Evolutionary conservation across 1,140 invertebrate genomes (phyloP).

Genomic region (Platyura marginata): DNA sequence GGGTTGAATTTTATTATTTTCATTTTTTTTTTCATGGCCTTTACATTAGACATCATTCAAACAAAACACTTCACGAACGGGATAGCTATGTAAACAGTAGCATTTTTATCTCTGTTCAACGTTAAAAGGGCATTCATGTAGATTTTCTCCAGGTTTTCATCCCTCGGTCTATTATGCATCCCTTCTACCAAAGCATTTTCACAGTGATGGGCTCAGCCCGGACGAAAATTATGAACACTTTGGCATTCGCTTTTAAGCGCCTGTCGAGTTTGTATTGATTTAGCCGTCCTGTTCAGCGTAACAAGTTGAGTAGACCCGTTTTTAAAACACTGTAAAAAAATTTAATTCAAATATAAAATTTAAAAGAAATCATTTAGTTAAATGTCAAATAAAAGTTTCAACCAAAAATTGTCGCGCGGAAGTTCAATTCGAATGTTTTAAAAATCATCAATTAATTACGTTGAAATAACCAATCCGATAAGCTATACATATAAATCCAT

Average conservation of each 20-base stretch:
- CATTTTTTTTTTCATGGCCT: background rate
- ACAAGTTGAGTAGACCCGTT: background rate
- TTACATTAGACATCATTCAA: too few species aligned
- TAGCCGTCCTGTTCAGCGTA: conserved; percentile 5
- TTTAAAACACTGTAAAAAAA: too few species aligned
- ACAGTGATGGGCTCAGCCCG: conserved; percentile 2
- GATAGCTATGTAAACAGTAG: background rate
- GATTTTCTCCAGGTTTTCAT: background rate
- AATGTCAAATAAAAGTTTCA: too few species aligned
- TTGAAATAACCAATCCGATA: too few species aligned
- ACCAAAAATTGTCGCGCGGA: too few species aligned
- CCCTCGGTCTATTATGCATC: background rate
- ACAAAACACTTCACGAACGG: background rate
- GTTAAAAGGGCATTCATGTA: too few species aligned
- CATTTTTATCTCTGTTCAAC: background rate
- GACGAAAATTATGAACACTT: conserved; percentile 3
- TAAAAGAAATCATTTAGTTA: too few species aligned
- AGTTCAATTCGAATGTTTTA: too few species aligned
- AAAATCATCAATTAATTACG: too few species aligned
- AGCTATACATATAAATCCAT: too few species aligned
- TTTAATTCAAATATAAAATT: too few species aligned
- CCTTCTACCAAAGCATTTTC: background rate
- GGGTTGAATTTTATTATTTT: background rate
- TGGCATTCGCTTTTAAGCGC: conserved; percentile 7
- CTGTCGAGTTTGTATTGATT: conserved; percentile 7